A percentile compares a stretch with the other conserved stretches of the same genome.
Conservation (phyloP, 37 sponge, comb jelly and placozoan genomes). For the Petrosia ficiformis region DNA sequence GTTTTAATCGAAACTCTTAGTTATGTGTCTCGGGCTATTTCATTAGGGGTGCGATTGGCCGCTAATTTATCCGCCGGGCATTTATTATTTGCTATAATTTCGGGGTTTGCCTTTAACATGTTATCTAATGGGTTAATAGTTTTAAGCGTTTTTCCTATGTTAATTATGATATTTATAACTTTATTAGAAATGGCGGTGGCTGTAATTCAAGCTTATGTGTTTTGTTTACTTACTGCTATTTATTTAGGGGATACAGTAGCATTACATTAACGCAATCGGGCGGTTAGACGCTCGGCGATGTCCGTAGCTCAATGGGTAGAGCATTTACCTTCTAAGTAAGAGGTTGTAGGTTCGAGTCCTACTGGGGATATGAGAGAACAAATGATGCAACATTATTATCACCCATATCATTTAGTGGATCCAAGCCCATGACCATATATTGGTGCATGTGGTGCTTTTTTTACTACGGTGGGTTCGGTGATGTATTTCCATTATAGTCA, state of each 20-base stretch:
- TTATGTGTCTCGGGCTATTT: constrained; percentile 64
- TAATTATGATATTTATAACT: constrained; percentile 62
- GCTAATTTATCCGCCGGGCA: constrained; percentile 83
- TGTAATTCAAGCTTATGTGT: constrained; percentile 77
- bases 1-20: constrained; percentile 66
- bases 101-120: constrained; percentile 76
- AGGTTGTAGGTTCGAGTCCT: constrained; percentile 75
- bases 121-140: constrained; percentile 36
- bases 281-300: too few species aligned
- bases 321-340: constrained; percentile 74
- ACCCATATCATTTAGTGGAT: constrained; percentile 83
- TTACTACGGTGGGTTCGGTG: constrained; percentile 64
- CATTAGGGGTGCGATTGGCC: constrained; percentile 73
- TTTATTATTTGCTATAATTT: constrained; percentile 82
- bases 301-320: constrained; percentile 65
- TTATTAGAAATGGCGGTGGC: constrained; percentile 78
- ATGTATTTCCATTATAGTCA: constrained; percentile 78
- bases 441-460: constrained; percentile 72
- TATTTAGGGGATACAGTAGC: constrained; percentile 63
- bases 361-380: constrained; percentile 18
- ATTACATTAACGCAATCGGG: constrained; percentile 67
- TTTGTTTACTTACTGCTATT: constrained; percentile 71
- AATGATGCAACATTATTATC: too few species aligned
- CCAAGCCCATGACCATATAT: constrained; percentile 79
- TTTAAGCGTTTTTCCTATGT: constrained; percentile 45